A percentile compares a stretch with the other conserved stretches of the same genome.
These are phyloP conservation scores for Galagoides demidoff DNA, from an alignment of 2,797 vertebrate species.

Conservation along the genomic window DNA sequence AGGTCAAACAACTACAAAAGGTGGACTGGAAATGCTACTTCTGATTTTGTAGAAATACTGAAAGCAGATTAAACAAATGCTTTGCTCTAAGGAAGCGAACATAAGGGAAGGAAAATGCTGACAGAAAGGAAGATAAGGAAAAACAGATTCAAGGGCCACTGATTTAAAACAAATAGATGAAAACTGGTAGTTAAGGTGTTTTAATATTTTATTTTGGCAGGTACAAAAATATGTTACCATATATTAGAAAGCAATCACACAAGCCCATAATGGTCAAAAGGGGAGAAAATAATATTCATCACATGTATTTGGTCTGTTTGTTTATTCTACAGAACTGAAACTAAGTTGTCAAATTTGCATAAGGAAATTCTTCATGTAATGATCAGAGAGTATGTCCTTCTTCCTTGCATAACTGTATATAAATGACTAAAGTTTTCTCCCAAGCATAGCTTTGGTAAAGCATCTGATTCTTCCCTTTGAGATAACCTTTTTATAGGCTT, in stretches of 20 bases:
- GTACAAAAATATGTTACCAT: constrained; percentile 25
- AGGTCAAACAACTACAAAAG: constrained; percentile 84
- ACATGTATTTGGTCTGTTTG: background rate
- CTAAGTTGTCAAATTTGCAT: constrained; percentile 39
- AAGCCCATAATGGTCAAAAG: background rate
- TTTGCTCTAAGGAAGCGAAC: constrained; percentile 53
- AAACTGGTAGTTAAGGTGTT: constrained; percentile 44
- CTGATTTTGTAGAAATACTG: constrained; percentile 71
- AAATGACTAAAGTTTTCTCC: constrained; percentile 16
- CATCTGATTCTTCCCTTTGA: background rate
- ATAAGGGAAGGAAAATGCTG: background rate
- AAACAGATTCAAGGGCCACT: background rate
- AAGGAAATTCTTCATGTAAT: constrained; percentile 6
- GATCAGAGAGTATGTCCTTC: background rate
- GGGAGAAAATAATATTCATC: background rate
- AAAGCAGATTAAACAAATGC: constrained; percentile 58
- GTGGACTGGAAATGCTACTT: constrained; percentile 71
- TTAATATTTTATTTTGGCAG: constrained; percentile 63
- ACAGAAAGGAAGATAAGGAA: constrained; percentile 27
- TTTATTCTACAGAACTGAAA: constrained; percentile 31
- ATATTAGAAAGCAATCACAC: constrained; percentile 10
- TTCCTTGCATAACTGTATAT: background rate
- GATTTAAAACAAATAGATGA: constrained; percentile 44
- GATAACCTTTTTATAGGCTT: background rate
- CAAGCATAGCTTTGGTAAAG: background rate